Evolutionary conservation across 2,888 invertebrate genomes (phyloP).

Genomic region (Adela reaumurella): DNA sequence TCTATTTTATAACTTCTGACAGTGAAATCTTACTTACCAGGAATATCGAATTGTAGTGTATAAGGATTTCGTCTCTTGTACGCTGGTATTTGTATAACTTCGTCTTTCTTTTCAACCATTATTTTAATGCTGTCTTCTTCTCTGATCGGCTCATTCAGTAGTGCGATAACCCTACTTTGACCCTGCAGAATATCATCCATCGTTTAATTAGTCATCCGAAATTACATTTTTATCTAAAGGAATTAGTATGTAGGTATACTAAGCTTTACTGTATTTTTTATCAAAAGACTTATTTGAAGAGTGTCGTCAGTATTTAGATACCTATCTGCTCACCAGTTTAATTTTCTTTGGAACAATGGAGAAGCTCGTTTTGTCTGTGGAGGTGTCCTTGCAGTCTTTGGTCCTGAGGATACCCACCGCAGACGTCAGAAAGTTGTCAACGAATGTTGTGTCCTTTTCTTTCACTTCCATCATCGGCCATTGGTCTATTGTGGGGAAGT

Average conservation of each 20-base stretch:
- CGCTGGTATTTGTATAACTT: slow-evolving; percentile 68
- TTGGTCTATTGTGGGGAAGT: slow-evolving; percentile 68
- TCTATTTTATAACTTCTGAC: too few relatives aligned
- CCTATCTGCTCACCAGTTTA: slow-evolving; percentile 64
- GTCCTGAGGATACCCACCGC: slow-evolving; percentile 74
- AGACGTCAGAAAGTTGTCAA: slow-evolving; percentile 78
- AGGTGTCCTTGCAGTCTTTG: slow-evolving; percentile 52
- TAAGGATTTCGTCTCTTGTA: slow-evolving; percentile 81
- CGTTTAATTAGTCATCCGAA: too few relatives aligned
- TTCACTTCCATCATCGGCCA: slow-evolving; percentile 79
- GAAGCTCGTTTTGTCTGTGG: slow-evolving; percentile 63
- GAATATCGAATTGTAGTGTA: slow-evolving; percentile 78
- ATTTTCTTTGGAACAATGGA: slow-evolving; percentile 75
- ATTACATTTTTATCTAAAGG: too few relatives aligned
- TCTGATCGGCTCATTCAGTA: slow-evolving; percentile 73
- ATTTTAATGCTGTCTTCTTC: slow-evolving; percentile 75
- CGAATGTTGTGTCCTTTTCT: slow-evolving; percentile 81
- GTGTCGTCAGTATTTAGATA: too few relatives aligned
- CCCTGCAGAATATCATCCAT: too few relatives aligned
- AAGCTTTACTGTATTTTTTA: too few relatives aligned
- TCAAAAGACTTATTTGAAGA: too few relatives aligned
- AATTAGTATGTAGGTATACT: too few relatives aligned
- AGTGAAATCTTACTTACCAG: slow-evolving; percentile 60
- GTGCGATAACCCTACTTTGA: slow-evolving; percentile 76
- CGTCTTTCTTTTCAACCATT: slow-evolving; percentile 77